Percentiles rank a stretch among this genome's conserved stretches.
Evolutionary conservation across 2,113 vertebrate genomes (phyloP).

Genomic region (Cercopithecus mona): DNA sequence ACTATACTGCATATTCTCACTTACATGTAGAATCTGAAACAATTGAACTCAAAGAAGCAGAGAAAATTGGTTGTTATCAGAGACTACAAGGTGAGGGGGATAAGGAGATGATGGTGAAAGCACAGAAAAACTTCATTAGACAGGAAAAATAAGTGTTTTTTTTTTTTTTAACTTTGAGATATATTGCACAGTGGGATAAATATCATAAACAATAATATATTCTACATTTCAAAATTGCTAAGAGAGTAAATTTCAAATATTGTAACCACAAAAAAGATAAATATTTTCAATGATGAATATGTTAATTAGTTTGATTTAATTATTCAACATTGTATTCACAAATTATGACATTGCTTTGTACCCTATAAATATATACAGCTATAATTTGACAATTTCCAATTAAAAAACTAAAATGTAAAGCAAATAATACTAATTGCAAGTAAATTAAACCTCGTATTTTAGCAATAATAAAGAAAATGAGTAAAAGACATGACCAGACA

Average conservation of each 20-base stretch:
- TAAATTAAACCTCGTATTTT: neutral
- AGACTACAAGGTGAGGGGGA: neutral
- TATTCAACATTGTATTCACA: neutral
- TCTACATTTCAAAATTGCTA: neutral
- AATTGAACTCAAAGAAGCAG: neutral
- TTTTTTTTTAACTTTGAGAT: neutral
- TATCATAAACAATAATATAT: neutral
- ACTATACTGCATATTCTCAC: neutral
- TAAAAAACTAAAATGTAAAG: neutral
- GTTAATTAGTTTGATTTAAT: neutral
- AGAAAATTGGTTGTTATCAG: too few relatives aligned
- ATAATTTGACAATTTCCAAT: neutral
- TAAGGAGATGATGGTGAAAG: neutral
- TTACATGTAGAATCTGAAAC: neutral
- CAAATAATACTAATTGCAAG: neutral
- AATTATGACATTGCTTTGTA: neutral
- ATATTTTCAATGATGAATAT: neutral
- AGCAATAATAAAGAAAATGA: neutral
- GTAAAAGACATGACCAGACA: neutral
- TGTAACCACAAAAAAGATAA: neutral
- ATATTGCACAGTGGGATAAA: neutral
- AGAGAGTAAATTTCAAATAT: neutral
- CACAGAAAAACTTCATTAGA: neutral
- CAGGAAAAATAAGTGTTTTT: too few relatives aligned
- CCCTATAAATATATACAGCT: neutral